These are phyloP conservation scores for Eulithis testata DNA, from an alignment of 2,888 invertebrate genomes.

Conservation along the genomic window DNA sequence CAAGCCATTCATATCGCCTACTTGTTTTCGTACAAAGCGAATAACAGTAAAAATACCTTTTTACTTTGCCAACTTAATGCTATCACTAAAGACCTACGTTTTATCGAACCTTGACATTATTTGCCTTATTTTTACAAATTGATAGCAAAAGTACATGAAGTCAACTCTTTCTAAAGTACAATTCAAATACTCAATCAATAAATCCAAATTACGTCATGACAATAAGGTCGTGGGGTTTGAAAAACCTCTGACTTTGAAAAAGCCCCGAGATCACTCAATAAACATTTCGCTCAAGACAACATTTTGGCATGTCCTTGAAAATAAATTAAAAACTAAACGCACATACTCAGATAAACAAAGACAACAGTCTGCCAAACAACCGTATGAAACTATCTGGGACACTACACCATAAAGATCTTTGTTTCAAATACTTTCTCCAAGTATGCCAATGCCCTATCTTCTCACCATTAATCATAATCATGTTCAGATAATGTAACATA, in stretches of 20 bases:
- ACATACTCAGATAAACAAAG: slow-evolving; percentile 5
- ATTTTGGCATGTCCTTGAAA: slow-evolving; percentile 5
- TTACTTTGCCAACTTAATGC: slow-evolving; percentile 5
- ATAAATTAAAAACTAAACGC: slow-evolving; percentile 1
- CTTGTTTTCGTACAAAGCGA: slow-evolving; percentile 24
- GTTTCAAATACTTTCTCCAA: slow-evolving; percentile 14
- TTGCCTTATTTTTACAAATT: slow-evolving; percentile 16
- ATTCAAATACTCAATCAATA: slow-evolving; percentile 19
- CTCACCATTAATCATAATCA: slow-evolving; percentile 4
- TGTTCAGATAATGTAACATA: not conserved
- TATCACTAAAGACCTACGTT: slow-evolving; percentile 18
- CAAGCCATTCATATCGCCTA: slow-evolving; percentile 30
- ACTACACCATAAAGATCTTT: slow-evolving; percentile 12
- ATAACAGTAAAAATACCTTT: slow-evolving; percentile 18
- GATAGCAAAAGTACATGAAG: slow-evolving; percentile 13
- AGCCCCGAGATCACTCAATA: slow-evolving; percentile 11
- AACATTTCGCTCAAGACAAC: slow-evolving; percentile 11
- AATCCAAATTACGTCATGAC: slow-evolving; percentile 11
- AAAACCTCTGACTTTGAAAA: not conserved
- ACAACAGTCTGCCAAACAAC: slow-evolving; percentile 12
- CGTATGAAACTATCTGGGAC: slow-evolving; percentile 13
- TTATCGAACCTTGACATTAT: slow-evolving; percentile 25
- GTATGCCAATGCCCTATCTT: slow-evolving; percentile 17
- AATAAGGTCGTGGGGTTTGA: not conserved
- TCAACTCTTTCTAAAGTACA: not conserved